Evolutionary conservation across 2,113 vertebrate genomes (phyloP).

Genomic region (Dipodomys merriami): DNA sequence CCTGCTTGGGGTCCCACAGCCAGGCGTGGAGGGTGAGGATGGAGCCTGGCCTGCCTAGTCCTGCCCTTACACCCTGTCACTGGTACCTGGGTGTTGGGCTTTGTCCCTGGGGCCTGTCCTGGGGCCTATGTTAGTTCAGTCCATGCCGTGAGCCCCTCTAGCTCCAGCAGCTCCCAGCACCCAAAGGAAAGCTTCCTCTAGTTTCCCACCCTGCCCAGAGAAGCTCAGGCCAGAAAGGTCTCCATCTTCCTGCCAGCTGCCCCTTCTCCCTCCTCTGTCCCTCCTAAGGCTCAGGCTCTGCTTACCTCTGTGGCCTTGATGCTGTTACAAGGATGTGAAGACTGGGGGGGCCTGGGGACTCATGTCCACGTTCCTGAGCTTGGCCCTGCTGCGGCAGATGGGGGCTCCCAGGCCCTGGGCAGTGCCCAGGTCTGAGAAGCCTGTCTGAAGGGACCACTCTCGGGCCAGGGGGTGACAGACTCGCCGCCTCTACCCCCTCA

Average conservation of each 20-base stretch:
- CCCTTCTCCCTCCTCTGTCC: neutral
- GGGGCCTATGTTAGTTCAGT: neutral
- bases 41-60: neutral
- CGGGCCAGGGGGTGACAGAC: neutral
- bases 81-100: neutral
- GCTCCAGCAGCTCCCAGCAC: neutral
- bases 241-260: neutral
- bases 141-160: neutral
- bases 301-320: conserved; percentile 35
- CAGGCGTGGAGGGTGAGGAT: too few relatives aligned
- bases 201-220: neutral
- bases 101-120: neutral
- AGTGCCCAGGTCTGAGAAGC: neutral
- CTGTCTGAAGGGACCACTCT: neutral
- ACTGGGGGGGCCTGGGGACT: rapidly evolving
- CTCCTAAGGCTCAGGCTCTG: neutral
- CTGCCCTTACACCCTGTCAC: neutral
- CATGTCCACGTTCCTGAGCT: neutral
- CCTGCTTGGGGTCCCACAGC: neutral
- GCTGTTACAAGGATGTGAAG: neutral
- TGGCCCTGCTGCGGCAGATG: neutral
- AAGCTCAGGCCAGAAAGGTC: neutral
- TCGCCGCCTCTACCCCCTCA: rapidly evolving
- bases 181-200: neutral
- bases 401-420: neutral